Base-by-base conservation (phyloP, 1,140 invertebrate species). In the Phthorimaea operculella region DNA sequence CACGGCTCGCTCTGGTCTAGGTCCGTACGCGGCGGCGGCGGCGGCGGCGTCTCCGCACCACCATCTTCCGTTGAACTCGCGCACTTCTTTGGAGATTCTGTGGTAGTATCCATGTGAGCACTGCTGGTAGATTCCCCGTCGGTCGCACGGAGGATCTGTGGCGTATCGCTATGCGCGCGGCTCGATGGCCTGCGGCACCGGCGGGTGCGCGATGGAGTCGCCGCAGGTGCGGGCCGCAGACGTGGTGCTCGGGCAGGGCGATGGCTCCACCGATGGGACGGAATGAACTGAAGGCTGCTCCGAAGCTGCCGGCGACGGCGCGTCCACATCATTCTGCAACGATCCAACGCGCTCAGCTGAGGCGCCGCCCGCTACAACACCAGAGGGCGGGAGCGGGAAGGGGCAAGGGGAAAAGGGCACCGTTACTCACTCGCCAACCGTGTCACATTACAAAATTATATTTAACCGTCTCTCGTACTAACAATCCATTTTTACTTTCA, bases 281-380 rank as follows among this genome's bases (percentile, higher is more conserved):
- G 60, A 62, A n/a, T 52, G 50, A 50, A 61, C 54, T 18, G 58
- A 60, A 21, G 50, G 17, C 18, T 59, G 55, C 54, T 69, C 67
- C 62, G 73, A 76, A 57, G 71, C 62, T 44, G 68, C 62, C 72
- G 78, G 78, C 64, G 78, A 72, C 68, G 78, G 79, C 67, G 79
- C 77, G 62, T 83, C 79, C 70, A 83, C 77, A 61, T 83, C 79
- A 80, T 83, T 83, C 79, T 83, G 79, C 67, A 83, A 79, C 70
- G 62, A 80, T 78, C 77, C 77, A 80, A 78, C 70, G 76, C 74
- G 76, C 76, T 76, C 68, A 80, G 76, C 79, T 74, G 67, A 73
- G 66, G 69, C 69, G 74, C 72, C 68, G 73, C 64, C 68, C 68
- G 75, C 77, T 76, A 77, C 68, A 75, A 80, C 74, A 74, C 68